phyloP scores from a whole-genome alignment of 2,888 invertebrate genomes.

The Amiota communis region DNA sequence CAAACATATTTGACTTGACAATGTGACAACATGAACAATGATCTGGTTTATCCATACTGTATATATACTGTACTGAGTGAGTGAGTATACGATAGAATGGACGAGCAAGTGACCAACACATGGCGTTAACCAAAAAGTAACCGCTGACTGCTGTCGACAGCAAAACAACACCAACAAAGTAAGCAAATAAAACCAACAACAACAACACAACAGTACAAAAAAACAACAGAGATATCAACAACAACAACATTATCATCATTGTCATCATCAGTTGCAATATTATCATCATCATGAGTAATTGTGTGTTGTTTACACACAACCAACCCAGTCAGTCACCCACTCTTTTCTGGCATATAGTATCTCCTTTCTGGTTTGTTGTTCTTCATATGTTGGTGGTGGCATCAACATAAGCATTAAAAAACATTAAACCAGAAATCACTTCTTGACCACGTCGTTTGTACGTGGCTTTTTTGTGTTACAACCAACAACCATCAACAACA shows the following conservation, averaged over 20 bases:
- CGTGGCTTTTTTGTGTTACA: constrained; percentile 27
- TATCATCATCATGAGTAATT: constrained; percentile 24
- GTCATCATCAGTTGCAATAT: constrained; percentile 40
- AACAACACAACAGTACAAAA: constrained; percentile 41
- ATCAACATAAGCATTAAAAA: constrained; percentile 68
- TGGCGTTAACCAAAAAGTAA: constrained; percentile 26
- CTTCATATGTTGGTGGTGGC: not conserved
- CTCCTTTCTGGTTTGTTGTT: not conserved
- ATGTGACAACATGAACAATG: constrained; percentile 24
- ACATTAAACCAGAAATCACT: constrained; percentile 68
- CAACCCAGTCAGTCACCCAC: not conserved
- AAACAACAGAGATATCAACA: constrained; percentile 4
- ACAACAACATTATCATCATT: constrained; percentile 52
- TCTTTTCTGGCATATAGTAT: not conserved
- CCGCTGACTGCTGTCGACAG: constrained; percentile 13
- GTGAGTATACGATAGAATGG: not conserved
- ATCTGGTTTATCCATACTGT: no score
- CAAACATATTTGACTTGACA: constrained; percentile 30
- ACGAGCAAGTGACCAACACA: not conserved
- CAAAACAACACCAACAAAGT: constrained; percentile 46
- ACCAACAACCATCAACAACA: not conserved
- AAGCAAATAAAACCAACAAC: constrained; percentile 23
- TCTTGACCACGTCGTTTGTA: constrained; percentile 63
- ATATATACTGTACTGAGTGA: not conserved
- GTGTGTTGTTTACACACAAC: not conserved